Evolutionary conservation across 1,140 invertebrate species (phyloP), one percentile per base, ranked within the genome.

Genomic region (Portunus trituberculatus): DNA sequence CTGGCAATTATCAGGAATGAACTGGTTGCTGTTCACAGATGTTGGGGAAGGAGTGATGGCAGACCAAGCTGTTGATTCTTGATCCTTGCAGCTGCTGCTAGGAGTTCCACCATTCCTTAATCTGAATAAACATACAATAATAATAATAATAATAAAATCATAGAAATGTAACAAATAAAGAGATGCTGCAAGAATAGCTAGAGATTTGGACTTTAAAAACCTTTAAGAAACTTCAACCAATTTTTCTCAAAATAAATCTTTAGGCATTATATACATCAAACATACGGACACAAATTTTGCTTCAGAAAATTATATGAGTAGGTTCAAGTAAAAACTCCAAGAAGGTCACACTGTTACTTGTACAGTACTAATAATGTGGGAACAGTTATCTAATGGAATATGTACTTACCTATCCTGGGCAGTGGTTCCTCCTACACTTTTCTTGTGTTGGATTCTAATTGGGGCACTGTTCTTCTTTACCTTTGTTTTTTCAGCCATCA

Each of bases 401-500:
- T n/a, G n/a, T n/a, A n/a, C 29, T 91, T 39, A 76, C 28, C 29
- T 91, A n/a, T 8, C 39, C 76, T 59, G 90, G 48, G 52, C 48
- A 84, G 12, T 76, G 7, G 39, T 25, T 3, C 32, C 39, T 28
- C 16, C 14, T 46, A 3, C 0, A 16, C 25, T 93, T 28, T 93
- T 93, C 29, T 20, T 93, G 67, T 67, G 32, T 92, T 32, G 91
- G 25, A 92, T 92, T 16, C 3, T 20, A 28, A 83, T 67, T 32
- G 91, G 59, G 8, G 31, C 16, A 83, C 91, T 45, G 39, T 3
- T 46, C 28, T 92, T 83, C 28, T 48, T 84, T 28, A 46, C 14
- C 12, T 48, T 93, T 84, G 86, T 76, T 45, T 67, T 87, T 39
- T 94, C 93, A 94, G 87, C 86, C 59, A 89, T 94, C 31, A 94